Percentiles rank a stretch among this genome's conserved stretches.
These are phyloP conservation scores for Diacarnus erythraeanus DNA, from an alignment of 37 sponge, comb jelly and placozoan genomes.

Conservation along the genomic window DNA sequence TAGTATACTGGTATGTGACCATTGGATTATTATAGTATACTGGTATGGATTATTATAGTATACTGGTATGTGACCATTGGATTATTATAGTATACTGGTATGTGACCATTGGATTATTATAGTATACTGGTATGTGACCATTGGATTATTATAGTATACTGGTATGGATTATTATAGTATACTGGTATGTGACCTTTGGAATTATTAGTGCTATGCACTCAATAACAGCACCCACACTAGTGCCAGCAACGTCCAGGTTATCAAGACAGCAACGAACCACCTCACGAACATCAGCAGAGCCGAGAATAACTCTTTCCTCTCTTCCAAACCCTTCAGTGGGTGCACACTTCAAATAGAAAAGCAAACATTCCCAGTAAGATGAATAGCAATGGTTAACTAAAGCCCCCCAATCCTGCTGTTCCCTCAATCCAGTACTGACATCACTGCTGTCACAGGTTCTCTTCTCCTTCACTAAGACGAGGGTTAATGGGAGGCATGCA, in stretches of 20 bases:
- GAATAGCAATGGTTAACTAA: constrained; percentile 28
- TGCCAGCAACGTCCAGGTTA: constrained; percentile 32
- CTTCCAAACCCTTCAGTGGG: background rate
- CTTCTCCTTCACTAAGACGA: background rate
- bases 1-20: too few species aligned
- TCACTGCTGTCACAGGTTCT: background rate
- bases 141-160: too few species aligned
- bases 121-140: too few species aligned
- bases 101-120: too few species aligned
- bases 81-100: too few species aligned
- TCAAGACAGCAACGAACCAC: constrained; percentile 30
- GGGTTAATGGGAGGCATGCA: background rate
- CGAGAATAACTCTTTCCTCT: background rate
- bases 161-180: too few species aligned
- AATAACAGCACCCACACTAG: constrained; percentile 9
- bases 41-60: too few species aligned
- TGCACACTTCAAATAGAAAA: background rate
- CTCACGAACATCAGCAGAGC: background rate
- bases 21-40: too few species aligned
- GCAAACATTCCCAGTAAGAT: constrained; percentile 60
- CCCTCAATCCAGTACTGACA: background rate
- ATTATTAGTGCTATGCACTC: constrained; percentile 33
- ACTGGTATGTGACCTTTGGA: constrained; percentile 55
- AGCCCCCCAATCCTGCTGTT: constrained; percentile 46
- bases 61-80: too few species aligned